These are phyloP conservation scores for Caenorhabditis inopinata DNA, from an alignment of 1,140 invertebrate species.

Conservation along the genomic window DNA sequence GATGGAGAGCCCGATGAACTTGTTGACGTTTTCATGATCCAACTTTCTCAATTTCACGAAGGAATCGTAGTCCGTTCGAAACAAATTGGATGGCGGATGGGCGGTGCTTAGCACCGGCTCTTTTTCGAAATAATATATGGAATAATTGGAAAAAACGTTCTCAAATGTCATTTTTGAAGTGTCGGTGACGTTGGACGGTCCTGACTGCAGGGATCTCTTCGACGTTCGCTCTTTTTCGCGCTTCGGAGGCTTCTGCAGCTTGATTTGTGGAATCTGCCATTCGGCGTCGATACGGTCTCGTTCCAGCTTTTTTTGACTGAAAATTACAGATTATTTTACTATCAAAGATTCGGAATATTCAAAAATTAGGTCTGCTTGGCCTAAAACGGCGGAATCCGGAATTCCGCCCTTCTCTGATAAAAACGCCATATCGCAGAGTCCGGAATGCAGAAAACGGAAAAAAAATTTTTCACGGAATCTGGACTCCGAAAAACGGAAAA, in stretches of 20 bases:
- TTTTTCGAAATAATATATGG: constrained; percentile 36
- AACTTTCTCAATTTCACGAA: constrained; percentile 49
- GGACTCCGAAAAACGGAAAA: too few species aligned
- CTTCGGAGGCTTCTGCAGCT: constrained; percentile 8
- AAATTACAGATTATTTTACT: background rate
- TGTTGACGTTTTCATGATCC: constrained; percentile 61
- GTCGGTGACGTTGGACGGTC: background rate
- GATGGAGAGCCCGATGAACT: constrained; percentile 80
- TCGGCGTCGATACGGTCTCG: constrained; percentile 30
- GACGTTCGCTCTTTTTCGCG: background rate
- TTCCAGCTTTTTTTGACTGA: constrained; percentile 28
- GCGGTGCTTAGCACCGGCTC: constrained; percentile 36
- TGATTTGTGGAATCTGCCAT: constrained; percentile 40
- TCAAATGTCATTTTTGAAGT: constrained; percentile 21
- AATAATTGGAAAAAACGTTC: constrained; percentile 31
- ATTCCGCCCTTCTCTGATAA: too few species aligned
- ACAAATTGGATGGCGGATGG: constrained; percentile 5
- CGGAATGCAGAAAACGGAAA: too few species aligned
- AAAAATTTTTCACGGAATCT: too few species aligned
- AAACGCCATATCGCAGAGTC: too few species aligned
- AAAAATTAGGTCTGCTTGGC: too few species aligned
- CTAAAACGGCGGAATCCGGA: too few species aligned
- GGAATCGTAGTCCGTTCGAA: constrained; percentile 35
- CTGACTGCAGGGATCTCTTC: constrained; percentile 10
- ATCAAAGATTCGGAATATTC: background rate